phyloP scores from a whole-genome alignment of 2,113 vertebrate species.

The Elgaria multicarinata region DNA sequence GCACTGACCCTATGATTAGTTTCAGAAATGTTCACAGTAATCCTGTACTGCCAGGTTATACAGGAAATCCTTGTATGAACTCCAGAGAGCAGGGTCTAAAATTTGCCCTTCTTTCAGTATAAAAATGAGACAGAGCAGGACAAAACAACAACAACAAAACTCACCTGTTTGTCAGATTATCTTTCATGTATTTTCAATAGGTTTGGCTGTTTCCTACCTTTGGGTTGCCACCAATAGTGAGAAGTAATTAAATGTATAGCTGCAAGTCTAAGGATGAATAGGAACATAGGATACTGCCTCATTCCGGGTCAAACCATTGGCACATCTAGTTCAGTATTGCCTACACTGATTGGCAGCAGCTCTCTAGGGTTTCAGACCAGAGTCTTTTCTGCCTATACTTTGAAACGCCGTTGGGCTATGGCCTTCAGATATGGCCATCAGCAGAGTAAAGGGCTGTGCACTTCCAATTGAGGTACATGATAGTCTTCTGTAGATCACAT shows the following conservation, averaged over 20 bases:
- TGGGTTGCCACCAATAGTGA: background rate
- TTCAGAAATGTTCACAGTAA: no score
- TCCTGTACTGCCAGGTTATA: background rate
- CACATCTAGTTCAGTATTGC: background rate
- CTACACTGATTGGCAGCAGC: background rate
- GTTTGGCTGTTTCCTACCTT: background rate
- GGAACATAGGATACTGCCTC: background rate
- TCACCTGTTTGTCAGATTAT: background rate
- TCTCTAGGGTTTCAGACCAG: background rate
- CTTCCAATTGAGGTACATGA: background rate
- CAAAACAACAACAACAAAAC: background rate
- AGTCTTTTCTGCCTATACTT: background rate
- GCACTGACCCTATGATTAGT: no score
- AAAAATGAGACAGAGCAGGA: background rate
- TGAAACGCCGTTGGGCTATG: background rate
- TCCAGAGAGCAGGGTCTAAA: background rate
- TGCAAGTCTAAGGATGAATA: background rate
- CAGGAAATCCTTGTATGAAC: background rate
- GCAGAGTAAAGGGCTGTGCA: background rate
- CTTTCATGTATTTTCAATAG: background rate
- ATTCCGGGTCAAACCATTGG: background rate
- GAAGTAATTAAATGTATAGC: background rate
- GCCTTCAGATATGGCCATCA: background rate
- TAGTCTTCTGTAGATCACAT: background rate
- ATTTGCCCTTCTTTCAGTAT: background rate